phyloP scores from a whole-genome alignment of 2,888 invertebrate genomes.

The Rugalucina vietnamica region DNA sequence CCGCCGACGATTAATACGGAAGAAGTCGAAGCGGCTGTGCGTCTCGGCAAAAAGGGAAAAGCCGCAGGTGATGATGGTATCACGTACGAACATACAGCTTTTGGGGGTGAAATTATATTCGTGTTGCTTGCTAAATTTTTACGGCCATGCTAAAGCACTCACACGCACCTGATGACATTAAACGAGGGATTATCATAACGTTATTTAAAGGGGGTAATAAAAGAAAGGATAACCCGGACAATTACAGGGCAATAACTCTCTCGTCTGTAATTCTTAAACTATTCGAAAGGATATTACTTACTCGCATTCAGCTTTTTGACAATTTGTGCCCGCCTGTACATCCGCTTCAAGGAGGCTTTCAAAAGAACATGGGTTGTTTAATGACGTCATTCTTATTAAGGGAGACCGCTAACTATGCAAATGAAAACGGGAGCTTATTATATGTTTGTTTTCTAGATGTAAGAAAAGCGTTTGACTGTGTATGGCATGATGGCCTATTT shows the following conservation, averaged over 20 bases:
- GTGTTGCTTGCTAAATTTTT: not conserved
- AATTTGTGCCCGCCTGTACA: not conserved
- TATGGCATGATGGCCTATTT: constrained; percentile 19
- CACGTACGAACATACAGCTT: not conserved
- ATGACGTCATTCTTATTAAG: constrained; percentile 2
- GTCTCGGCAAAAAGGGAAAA: not conserved
- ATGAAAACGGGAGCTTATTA: constrained; percentile 15
- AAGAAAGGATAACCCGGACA: not conserved
- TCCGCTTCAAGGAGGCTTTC: constrained; percentile 21
- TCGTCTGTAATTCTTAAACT: constrained; percentile 7
- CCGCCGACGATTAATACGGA: not conserved
- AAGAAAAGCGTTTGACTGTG: constrained; percentile 20
- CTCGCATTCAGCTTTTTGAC: not conserved
- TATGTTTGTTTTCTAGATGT: constrained; percentile 19
- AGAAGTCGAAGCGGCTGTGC: not conserved
- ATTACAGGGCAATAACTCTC: constrained; percentile 14
- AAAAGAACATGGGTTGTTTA: constrained; percentile 1
- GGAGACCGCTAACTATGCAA: constrained; percentile 7
- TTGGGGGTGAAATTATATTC: not conserved
- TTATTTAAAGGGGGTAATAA: constrained; percentile 14
- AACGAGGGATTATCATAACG: not conserved
- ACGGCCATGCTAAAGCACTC: not conserved
- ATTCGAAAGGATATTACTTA: not conserved
- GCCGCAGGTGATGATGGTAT: not conserved
- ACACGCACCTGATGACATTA: not conserved